Evolutionary conservation across 2,888 invertebrate genomes (phyloP), one percentile per base, ranked within the genome.

Genomic region (Melipona bicolor): DNA sequence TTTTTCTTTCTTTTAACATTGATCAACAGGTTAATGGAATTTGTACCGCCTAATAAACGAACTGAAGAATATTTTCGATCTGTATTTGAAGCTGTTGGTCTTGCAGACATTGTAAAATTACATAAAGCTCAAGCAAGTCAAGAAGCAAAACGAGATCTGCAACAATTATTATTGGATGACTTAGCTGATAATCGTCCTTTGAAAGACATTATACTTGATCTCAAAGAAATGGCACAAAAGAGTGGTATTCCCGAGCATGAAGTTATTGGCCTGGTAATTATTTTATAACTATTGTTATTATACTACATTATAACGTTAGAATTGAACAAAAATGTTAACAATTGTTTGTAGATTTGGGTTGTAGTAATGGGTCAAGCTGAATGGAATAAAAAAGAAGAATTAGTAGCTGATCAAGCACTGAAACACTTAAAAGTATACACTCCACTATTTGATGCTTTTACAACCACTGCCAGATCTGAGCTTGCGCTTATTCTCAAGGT

Each of bases 371-470:
- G 97, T 76, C 97, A 98, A 92, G 98, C 98, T 83, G 99, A 99
- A 95, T 99, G 99, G 99, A 99, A 99, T 95, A 99, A 99, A 95
- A 99, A 99, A 94, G 99, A 99, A 92, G 99, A 99, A 95, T 95
- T 99, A 91, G 97, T 99, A 88, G 98, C 99, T 72, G 99, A 99
- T 93, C 99, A 99, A 95, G 99, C 99, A 74, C 96, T 98, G 74
- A 97, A 98, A 95, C 98, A 98, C 95, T 96, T 97, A 93, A 98
- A 98, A 92, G 96, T 96, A 92, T 99, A 98, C 95, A 97, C 98
- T 88, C 96, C 97, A 83, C 95, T 99, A 90, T 96, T 99, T 93
- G 97, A 97, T 87, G 97, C 98, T 52, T 98, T 99, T 93, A 97
- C 98, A 90, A 97, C 97, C 93, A 97, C 97, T 87, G 97, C 97